Evolutionary conservation across 2,888 invertebrate species (phyloP), one percentile per base, ranked within the genome.

Genomic region (Caradrina kadenii): DNA sequence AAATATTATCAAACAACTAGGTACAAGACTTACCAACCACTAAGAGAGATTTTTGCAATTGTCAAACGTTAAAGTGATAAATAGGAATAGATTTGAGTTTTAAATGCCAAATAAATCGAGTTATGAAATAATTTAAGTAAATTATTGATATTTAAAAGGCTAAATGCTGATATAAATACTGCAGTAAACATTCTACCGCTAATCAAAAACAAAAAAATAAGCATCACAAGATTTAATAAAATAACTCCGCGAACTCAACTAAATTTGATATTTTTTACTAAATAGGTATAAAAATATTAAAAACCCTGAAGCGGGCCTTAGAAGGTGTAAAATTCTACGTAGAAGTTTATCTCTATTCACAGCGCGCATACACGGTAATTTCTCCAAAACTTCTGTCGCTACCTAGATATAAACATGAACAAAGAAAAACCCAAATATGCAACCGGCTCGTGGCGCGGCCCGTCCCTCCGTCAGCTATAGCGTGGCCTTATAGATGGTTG

Each of bases 401-500:
- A 83, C 74, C 58, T 69, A 58, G 55, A 61, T 64, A 66, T 76
- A 74, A 76, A 82, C 63, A 72, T 66, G 76, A 87, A 89, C 87
- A 89, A 90, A 89, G 87, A 88, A 90, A 88, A 79, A 84, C 71
- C 81, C 64, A 78, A 83, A 74, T 73, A 82, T 82, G 86, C 80
- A 89, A 88, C 82, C 93, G 93, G 94, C 94, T 83, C 90, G 89
- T 84, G 88, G 89, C 95, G 93, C 89, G 92, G 89, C 88, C 78
- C 93, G 90, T 87, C 94, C 95, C 94, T 93, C 92, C 90, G 95
- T 94, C 95, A 92, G 94, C 95, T 95, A 96, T 95, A 96, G 95
- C 96, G 96, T 96, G 96, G 96, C 96, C 96, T 96, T 96, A 96
- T 96, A 96, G 96, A 95, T 96, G 96, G 96, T 96, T 96, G 96